Evolutionary conservation across 2,113 vertebrate genomes (phyloP), one percentile per base, ranked within the genome.

Genomic region (Scomber japonicus): DNA sequence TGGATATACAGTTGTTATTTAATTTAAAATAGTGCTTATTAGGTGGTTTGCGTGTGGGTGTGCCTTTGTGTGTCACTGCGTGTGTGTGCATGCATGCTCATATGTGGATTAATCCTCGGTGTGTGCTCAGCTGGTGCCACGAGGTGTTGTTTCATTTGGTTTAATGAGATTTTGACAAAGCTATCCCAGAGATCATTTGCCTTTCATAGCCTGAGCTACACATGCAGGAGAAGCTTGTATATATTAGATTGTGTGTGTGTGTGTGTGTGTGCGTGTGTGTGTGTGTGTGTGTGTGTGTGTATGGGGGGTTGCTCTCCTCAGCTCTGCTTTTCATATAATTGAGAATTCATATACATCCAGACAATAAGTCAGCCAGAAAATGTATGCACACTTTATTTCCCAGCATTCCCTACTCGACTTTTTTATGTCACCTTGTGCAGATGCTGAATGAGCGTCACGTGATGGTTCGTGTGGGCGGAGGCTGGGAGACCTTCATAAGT

Each of bases 361-460:
- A 50, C 46, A 60, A 74, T 61, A 73, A n/a, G 11, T 54, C 71
- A 72, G 40, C 44, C 71, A 62, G 59, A 44, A 71, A 49, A 80
- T 57, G 49, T 40, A 71, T 56, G 62, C 12, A 27, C 5, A 11
- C 14, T 68, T 49, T 12, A 75, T 54, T 60, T 15, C 62, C 19
- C 17, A 19, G 44, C 70, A 4, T 63, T 67, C 45, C 53, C 55
- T 49, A 3, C 31, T 60, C 69, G 44, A 49, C 17, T 64, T 40
- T 74, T 9, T 81, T 3, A 9, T 68, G 55, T 85, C 89, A 27
- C 84, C 11, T 75, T 88, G 19, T 95, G 45, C 94, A 99, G 98
- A 98, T 99, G 98, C 96, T 99, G 90, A 98, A 99, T 89, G 98
- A 99, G 91, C 98, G 97, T 6, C 97, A 99, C 0, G 97, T 97